Conservation (phyloP, 2,888 invertebrate genomes). For the Helicoverpa assulta region DNA sequence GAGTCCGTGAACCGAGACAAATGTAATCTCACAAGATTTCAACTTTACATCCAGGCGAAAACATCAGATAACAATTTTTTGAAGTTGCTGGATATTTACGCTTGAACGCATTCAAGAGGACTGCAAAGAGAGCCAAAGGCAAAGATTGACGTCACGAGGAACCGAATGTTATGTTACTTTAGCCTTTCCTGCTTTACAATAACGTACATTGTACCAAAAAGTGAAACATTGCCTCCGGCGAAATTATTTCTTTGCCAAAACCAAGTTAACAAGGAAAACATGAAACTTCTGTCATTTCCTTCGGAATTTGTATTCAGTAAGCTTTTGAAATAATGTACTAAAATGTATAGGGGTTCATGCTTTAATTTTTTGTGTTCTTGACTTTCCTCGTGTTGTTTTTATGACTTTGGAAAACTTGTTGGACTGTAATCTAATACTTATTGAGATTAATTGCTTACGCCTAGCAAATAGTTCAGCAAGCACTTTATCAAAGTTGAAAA, state of each 20-base stretch:
- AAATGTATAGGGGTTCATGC: slow-evolving; percentile 34
- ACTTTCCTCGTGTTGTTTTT: slow-evolving; percentile 22
- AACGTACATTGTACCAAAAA: slow-evolving; percentile 65
- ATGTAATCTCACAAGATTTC: slow-evolving; percentile 62
- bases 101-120: slow-evolving; percentile 75
- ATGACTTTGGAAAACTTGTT: slow-evolving; percentile 20
- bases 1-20: slow-evolving; percentile 47
- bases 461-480: slow-evolving; percentile 25
- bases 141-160: slow-evolving; percentile 66
- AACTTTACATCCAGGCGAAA: slow-evolving; percentile 68
- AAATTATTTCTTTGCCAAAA: slow-evolving; percentile 73
- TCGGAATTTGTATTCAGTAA: slow-evolving; percentile 66
- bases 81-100: slow-evolving; percentile 73
- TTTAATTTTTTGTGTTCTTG: slow-evolving; percentile 16
- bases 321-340: slow-evolving; percentile 55
- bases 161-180: slow-evolving; percentile 68
- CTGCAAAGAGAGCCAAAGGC: slow-evolving; percentile 70
- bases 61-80: slow-evolving; percentile 73
- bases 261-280: slow-evolving; percentile 80
- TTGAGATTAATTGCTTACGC: slow-evolving; percentile 43
- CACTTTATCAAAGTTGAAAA: slow-evolving; percentile 9
- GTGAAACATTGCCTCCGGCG: slow-evolving; percentile 63
- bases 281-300: slow-evolving; percentile 76
- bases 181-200: slow-evolving; percentile 68
- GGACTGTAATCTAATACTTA: slow-evolving; percentile 12